Base-by-base conservation (phyloP, 2,113 vertebrate species). In the Passer domesticus region DNA sequence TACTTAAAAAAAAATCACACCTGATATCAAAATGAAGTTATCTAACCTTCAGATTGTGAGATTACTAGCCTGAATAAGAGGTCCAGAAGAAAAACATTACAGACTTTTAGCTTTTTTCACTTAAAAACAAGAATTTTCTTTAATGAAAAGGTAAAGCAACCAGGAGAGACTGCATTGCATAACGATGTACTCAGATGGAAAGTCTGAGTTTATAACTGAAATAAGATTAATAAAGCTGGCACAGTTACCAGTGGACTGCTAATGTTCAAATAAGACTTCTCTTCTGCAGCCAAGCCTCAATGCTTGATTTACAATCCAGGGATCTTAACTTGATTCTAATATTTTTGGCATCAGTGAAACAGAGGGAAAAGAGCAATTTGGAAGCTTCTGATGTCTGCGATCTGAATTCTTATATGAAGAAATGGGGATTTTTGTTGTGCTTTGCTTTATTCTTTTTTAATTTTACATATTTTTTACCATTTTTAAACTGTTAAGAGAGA, bases 161-260 rank as follows among this genome's bases (percentile, higher is more conserved):
- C 82, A 86, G 70, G 96, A 96, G 59, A 64, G 86, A 66, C 89
- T 89, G 82, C 16, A 84, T 49, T 95, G 96, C 90, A 95, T 87
- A 85, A 94, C 89, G 80, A 96, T 92, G 97, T 96, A 96, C 87
- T 92, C 89, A 83, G 76, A 96, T 83, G 92, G 89, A 96, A 97
- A 97, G 79, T 97, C 94, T 96, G 94, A 97, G 96, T 96, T 97
- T 94, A 97, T 60, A 87, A 95, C 90, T 95, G 90, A 97, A 97
- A 96, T 96, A 92, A 95, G 97, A 97, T 97, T 89, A 97, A 89
- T 88, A 95, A 96, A 52, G 47, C 83, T 95, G 89, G 96, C 86
- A 92, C 89, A 85, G 83, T 83, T 90, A 83, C 68, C 53, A 91
- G 79, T 84, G 72, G 77, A 92, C 90, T 74, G 75, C 59, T 96